Evolutionary conservation across 2,113 vertebrate genomes (phyloP).

Genomic region (Brachyhypopomus occidentalis): DNA sequence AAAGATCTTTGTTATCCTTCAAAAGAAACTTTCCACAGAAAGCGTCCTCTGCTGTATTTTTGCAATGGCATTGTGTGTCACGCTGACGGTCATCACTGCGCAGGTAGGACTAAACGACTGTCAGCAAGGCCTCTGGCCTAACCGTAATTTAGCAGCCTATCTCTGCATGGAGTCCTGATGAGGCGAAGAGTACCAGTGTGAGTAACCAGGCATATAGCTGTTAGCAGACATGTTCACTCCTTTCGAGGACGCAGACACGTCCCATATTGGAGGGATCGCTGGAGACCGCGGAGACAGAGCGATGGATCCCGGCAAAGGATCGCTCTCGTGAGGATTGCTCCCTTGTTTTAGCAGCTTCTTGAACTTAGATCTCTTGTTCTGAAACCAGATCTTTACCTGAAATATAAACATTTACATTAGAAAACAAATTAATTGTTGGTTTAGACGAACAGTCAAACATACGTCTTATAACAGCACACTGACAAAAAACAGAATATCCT

Average conservation of each 20-base stretch:
- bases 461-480: not conserved
- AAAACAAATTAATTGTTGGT: not conserved
- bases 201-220: slow-evolving; percentile 98
- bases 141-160: slow-evolving; percentile 70
- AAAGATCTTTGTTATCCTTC: slow-evolving; percentile 55
- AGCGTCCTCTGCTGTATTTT: slow-evolving; percentile 46
- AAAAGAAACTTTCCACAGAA: slow-evolving; percentile 32
- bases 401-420: not conserved
- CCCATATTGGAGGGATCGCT: slow-evolving; percentile 96
- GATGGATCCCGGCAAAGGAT: slow-evolving; percentile 89
- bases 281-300: slow-evolving; percentile 94
- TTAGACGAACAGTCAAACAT: not conserved
- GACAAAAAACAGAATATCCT: not conserved
- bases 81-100: slow-evolving; percentile 66
- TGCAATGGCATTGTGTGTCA: slow-evolving; percentile 58
- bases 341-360: slow-evolving; percentile 99
- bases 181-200: slow-evolving; percentile 98
- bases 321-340: slow-evolving; percentile 90
- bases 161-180: slow-evolving; percentile 99
- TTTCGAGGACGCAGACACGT: slow-evolving; percentile 95
- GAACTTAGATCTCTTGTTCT: slow-evolving; percentile 99
- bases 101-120: slow-evolving; percentile 63
- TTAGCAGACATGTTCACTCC: slow-evolving; percentile 97
- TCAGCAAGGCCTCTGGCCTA: slow-evolving; percentile 60
- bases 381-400: slow-evolving; percentile 99